Conservation (phyloP, 1,140 invertebrate species). For the Drosophila fuyamai region DNA sequence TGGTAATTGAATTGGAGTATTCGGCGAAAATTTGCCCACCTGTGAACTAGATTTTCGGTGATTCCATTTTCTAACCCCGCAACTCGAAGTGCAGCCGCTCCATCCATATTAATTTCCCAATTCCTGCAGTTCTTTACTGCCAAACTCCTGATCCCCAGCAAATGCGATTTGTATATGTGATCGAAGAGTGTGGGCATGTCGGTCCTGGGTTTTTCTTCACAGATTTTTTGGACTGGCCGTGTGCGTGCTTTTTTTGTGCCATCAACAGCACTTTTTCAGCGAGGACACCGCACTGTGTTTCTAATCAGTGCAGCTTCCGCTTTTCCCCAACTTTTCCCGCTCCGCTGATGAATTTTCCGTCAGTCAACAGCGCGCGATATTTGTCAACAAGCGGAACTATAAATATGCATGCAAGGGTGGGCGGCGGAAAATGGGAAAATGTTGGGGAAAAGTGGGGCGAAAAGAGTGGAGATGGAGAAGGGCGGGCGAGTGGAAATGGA, state of each 20-base stretch:
- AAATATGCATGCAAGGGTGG: constrained; percentile 67
- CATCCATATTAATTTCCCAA: background rate
- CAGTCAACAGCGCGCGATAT: constrained; percentile 77
- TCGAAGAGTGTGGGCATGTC: constrained; percentile 7
- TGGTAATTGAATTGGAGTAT: too few relatives aligned
- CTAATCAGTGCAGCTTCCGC: constrained; percentile 80
- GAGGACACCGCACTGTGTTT: constrained; percentile 65
- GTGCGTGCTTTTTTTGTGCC: constrained; percentile 17
- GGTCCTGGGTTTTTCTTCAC: background rate
- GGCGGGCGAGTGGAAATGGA: constrained; percentile 8
- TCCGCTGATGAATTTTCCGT: constrained; percentile 27
- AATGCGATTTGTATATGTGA: background rate
- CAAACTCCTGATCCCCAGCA: constrained; percentile 4
- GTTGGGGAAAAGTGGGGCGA: constrained; percentile 6
- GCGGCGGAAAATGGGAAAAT: constrained; percentile 15
- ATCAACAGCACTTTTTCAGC: constrained; percentile 33
- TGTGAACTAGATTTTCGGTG: too few relatives aligned
- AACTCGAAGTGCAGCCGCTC: background rate
- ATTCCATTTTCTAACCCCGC: too few relatives aligned
- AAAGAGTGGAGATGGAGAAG: background rate
- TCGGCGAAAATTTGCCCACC: too few relatives aligned
- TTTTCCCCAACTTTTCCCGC: constrained; percentile 1
- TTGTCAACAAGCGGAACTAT: constrained; percentile 83
- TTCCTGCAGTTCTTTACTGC: background rate
- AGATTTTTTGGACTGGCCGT: constrained; percentile 14